Conservation (phyloP, 2,888 invertebrate genomes). For the Incurvaria masculella region DNA sequence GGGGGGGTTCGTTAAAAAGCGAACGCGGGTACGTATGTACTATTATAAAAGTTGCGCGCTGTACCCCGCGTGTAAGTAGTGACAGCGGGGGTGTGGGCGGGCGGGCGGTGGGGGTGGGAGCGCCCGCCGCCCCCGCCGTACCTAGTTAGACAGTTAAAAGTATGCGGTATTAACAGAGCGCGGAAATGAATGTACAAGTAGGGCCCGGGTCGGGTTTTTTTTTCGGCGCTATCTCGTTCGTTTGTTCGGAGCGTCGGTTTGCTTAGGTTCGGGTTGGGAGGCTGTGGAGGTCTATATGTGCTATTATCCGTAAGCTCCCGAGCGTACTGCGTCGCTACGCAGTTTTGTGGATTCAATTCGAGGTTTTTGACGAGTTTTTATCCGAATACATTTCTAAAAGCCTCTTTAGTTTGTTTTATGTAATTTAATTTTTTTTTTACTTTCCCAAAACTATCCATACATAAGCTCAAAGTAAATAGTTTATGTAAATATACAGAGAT, state of each 20-base stretch:
- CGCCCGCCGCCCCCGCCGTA: conserved; percentile 22
- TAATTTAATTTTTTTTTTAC: no score
- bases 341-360: no score
- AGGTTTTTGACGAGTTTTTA: no score
- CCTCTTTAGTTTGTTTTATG: no score
- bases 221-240: background rate
- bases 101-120: conserved; percentile 11
- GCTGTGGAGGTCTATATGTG: background rate
- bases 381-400: no score
- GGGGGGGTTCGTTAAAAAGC: conserved; percentile 54
- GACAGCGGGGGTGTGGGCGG: conserved; percentile 27
- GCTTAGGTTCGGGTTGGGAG: background rate
- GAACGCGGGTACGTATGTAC: conserved; percentile 51
- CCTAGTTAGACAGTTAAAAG: conserved; percentile 59
- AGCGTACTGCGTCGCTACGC: background rate
- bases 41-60: conserved; percentile 51
- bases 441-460: no score
- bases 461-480: no score
- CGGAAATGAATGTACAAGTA: conserved; percentile 57
- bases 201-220: conserved; percentile 26
- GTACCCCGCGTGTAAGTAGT: conserved; percentile 51
- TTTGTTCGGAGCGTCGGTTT: background rate
- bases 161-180: conserved; percentile 58
- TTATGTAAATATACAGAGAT: no score
- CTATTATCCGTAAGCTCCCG: background rate